These are phyloP conservation scores for Ptychochromis oligacanthus DNA, from an alignment of 2,113 vertebrate species.

Conservation along the genomic window DNA sequence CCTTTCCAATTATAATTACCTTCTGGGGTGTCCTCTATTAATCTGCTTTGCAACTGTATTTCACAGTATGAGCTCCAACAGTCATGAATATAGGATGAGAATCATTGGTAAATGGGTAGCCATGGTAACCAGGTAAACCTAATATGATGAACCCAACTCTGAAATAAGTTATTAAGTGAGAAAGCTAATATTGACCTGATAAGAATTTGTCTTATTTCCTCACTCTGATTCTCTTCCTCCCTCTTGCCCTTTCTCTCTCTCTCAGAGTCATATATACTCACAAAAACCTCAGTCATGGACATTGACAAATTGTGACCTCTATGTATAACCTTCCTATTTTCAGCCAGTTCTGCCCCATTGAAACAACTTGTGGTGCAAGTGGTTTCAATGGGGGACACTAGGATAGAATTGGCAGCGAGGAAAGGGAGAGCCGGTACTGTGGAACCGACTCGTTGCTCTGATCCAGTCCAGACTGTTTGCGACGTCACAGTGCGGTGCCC, in stretches of 20 bases:
- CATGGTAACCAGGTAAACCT: not conserved
- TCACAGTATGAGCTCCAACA: not conserved
- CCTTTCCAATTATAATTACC: constrained; percentile 42
- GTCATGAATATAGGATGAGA: not conserved
- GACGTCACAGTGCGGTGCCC: constrained; percentile 67
- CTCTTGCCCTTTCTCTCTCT: not conserved
- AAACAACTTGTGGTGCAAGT: constrained; percentile 69
- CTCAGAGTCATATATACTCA: constrained; percentile 20
- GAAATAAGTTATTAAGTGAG: not conserved
- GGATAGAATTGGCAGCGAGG: constrained; percentile 54
- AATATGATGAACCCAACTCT: not conserved
- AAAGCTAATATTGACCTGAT: constrained; percentile 4
- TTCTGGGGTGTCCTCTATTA: constrained; percentile 13
- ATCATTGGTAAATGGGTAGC: not conserved
- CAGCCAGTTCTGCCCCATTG: constrained; percentile 57
- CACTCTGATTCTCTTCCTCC: not conserved
- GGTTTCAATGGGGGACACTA: constrained; percentile 60
- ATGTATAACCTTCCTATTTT: constrained; percentile 72
- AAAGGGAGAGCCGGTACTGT: constrained; percentile 36
- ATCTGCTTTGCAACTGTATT: constrained; percentile 28
- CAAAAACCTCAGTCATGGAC: constrained; percentile 44
- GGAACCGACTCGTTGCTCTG: constrained; percentile 62
- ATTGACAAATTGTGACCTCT: constrained; percentile 61
- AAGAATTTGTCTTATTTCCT: not conserved
- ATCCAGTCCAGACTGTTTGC: constrained; percentile 76